Evolutionary conservation across 2,113 vertebrate species (phyloP), one percentile per base, ranked within the genome.

Genomic region (Nycticebus coucang): DNA sequence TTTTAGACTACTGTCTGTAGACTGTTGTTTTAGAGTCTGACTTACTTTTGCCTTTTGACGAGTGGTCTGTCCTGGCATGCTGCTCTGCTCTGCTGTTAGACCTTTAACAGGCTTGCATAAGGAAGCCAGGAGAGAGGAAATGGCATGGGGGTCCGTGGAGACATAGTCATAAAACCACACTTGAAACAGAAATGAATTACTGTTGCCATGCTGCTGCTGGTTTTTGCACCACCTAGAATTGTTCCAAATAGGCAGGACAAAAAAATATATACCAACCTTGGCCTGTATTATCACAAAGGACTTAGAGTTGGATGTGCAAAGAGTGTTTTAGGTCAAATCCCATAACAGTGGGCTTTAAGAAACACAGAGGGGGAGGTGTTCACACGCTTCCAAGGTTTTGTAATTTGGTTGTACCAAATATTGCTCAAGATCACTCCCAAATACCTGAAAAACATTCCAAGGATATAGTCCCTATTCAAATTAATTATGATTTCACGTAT

Each of bases 381-480:
- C 57, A 30, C 80, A 83, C 45, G 26, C 75, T 77, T 84, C 45
- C 80, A 96, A 21, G 7, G n/a, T 69, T 82, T 84, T 89, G 55
- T 83, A 80, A 64, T 78, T 93, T 94, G 45, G 35, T 91, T 87
- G n/a, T 26, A 80, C 57, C 69, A 82, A 96, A 84, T 88, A 41
- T 77, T 88, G 55, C 64, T 91, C 45, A 89, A 60, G 33, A 84
- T 94, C 19, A 71, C 45, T 79, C 57, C 57, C 35, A 91, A 93
- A 94, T 79, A 96, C 12, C 68, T 95, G 45, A 95, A 96, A 89
- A 93, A 26, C 15, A 57, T 75, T 75, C 69, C 83, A 89, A 97
- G 55, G 37, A 95, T 95, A 80, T 28, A n/a, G 14, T 35, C 77
- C 19, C 18, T 75, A 30, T 71, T 95, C 62, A 75, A 95, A 64